Base-by-base conservation (phyloP, 2,888 invertebrate genomes). In the Calliopum simillimum region DNA sequence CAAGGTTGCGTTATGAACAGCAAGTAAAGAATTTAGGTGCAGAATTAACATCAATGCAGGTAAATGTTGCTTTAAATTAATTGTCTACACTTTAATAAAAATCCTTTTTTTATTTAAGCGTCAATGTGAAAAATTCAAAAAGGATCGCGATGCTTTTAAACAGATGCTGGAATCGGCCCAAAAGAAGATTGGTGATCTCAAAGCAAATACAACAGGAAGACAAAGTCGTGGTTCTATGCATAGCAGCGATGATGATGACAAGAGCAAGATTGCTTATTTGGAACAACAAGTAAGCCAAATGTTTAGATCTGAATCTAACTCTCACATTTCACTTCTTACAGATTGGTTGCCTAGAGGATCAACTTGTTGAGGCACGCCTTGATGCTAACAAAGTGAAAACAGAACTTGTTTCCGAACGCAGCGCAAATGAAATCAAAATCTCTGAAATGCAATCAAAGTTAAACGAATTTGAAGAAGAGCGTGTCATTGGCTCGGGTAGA, bases 141-240 rank as follows among this genome's bases (percentile, higher is more conserved):
- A 95, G 71, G 97, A 97, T 85, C 89, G 95, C 68, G 96, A 97
- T 82, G 93, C 93, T 65, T 96, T 94, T 81, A 94, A 94, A 76
- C 95, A 96, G 82, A 94, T 97, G 92, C 85, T 96, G 51, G 95
- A 96, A 81, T 92, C 93, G 13, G 94, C 96, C 1, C 95, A 96
- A 82, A 93, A 93, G 85, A 92, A 93, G 47, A 93, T 95, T 78
- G 89, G 91, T 0, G 94, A 95, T 75, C 88, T 94, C 23, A 94
- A 93, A 83, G 85, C 85, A 8, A 85, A 81, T 69, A 86, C 81
- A 65, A 87, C 87, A 21, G 89, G 90, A 0, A 87, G 89, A 76
- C 87, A 88, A 66, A 89, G 89, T 56, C 88, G 90, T 68, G 88
- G 89, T 62, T 92, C 93, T 2, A 89, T 90, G 82, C 90, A 91